These are phyloP conservation scores for Pseudomyrmex concolor DNA, from an alignment of 1,140 invertebrate genomes.

Conservation along the genomic window DNA sequence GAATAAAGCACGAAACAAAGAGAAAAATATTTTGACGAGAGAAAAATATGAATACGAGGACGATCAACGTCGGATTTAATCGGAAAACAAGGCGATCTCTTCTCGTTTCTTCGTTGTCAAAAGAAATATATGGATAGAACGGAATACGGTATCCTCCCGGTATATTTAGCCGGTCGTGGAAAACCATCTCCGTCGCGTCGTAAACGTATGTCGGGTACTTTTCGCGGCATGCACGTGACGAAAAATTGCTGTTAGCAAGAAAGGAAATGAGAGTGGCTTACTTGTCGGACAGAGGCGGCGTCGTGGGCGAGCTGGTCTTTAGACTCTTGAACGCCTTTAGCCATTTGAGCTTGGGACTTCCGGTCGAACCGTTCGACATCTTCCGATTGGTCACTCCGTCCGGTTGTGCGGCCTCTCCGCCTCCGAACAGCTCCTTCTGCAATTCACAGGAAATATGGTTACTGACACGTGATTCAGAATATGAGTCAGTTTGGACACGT, in stretches of 20 bases:
- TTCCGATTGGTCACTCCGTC: slow-evolving; percentile 90
- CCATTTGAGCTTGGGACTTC: slow-evolving; percentile 98
- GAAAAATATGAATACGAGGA: not conserved
- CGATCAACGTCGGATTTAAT: slow-evolving; percentile 16
- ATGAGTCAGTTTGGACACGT: slow-evolving; percentile 10
- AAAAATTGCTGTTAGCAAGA: slow-evolving; percentile 19
- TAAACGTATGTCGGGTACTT: slow-evolving; percentile 18
- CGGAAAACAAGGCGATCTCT: slow-evolving; percentile 1
- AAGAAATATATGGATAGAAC: not conserved
- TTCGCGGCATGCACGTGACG: slow-evolving; percentile 44
- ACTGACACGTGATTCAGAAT: slow-evolving; percentile 17
- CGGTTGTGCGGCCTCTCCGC: slow-evolving; percentile 88
- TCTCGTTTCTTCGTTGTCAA: slow-evolving; percentile 15
- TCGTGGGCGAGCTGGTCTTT: slow-evolving; percentile 90
- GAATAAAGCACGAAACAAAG: slow-evolving; percentile 12
- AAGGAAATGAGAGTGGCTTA: slow-evolving; percentile 79
- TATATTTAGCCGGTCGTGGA: not conserved
- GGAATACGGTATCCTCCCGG: not conserved
- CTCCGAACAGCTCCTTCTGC: slow-evolving; percentile 95
- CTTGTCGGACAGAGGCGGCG: slow-evolving; percentile 86
- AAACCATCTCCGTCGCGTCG: slow-evolving; percentile 37
- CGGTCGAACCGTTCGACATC: slow-evolving; percentile 93
- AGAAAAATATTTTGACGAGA: not conserved
- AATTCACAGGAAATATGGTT: slow-evolving; percentile 75
- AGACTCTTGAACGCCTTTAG: slow-evolving; percentile 98